Base-by-base conservation (phyloP, 53 echinoderm and acorn worm species). In the Echinometra lucunter region DNA sequence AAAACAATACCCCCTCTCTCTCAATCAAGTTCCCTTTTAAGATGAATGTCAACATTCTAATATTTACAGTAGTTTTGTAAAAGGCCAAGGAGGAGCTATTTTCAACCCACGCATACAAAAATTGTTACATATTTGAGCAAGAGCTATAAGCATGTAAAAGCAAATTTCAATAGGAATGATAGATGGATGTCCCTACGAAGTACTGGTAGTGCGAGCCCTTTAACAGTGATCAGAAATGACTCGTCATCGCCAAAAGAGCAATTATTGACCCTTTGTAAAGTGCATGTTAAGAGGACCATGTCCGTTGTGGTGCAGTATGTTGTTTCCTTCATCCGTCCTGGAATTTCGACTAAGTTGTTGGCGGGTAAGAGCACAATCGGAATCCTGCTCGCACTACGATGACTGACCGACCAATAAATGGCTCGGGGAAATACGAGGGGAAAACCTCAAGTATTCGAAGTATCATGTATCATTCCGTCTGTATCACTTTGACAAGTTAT, bases 221-320 rank as follows among this genome's bases (percentile, higher is more conserved):
- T 78, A 38, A 78, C 19, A 19, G 78, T 42, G 42, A 85, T 85
- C 85, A 49, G 45, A 85, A 49, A 85, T 85, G 85, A 47, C n/a
- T 85, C 49, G 47, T 28, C 49, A 45, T 85, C 45, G 27, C 37
- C 44, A 85, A 85, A 85, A 47, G 49, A 85, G 49, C 85, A 85
- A 85, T 85, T 49, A 85, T 85, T 85, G 85, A 85, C 85, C 45
- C 45, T 85, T 47, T 45, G n/a, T 47, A 85, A 49, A 85, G 49
- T 45, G 47, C 45, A 85, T 49, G 49, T 85, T 49, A 85, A 28
- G n/a, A 85, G 85, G n/a, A 28, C 49, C 47, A 44, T 81, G 81
- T 81, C 81, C 6, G 38, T 44, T 81, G 81, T 69, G 30, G 30
- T 12, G 30, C 30, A 63, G 63, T 18, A 1, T 63, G 1, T 15